Conservation (phyloP, 1,140 invertebrate species). For the Lordiphosa collinella region DNA sequence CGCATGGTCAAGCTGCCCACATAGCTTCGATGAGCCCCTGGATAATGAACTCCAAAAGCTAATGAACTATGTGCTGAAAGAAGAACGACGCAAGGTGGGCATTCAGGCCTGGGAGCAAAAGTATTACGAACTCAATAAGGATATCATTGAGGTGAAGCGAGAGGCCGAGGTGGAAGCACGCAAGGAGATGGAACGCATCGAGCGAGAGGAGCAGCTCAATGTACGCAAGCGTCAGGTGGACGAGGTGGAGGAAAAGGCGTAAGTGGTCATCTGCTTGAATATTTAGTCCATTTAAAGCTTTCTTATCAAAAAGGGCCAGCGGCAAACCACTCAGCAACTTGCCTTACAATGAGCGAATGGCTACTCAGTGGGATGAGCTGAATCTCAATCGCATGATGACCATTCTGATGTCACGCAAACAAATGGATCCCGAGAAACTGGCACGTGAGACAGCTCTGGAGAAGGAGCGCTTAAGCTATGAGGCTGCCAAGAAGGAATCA, state of each 20-base stretch:
- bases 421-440: constrained; percentile 71
- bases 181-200: constrained; percentile 67
- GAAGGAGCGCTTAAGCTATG: constrained; percentile 64
- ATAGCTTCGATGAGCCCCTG: constrained; percentile 72
- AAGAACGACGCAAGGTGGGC: constrained; percentile 59
- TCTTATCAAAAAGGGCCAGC: background rate
- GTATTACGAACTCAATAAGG: constrained; percentile 72
- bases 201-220: constrained; percentile 43
- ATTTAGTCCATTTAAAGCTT: background rate
- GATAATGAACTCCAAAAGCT: constrained; percentile 55
- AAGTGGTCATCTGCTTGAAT: no score
- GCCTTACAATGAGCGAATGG: constrained; percentile 61
- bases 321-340: constrained; percentile 1
- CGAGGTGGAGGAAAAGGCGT: constrained; percentile 14
- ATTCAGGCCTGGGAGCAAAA: constrained; percentile 70
- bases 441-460: constrained; percentile 67
- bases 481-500: constrained; percentile 66
- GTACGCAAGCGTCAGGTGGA: constrained; percentile 31
- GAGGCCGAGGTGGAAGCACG: constrained; percentile 54
- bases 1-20: constrained; percentile 82
- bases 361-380: constrained; percentile 65
- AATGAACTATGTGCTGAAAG: constrained; percentile 47
- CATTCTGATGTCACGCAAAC: constrained; percentile 73
- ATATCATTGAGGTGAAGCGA: constrained; percentile 72
- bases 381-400: constrained; percentile 70